Percentiles rank a stretch among this genome's conserved stretches.
Conservation (phyloP, 2,797 vertebrate genomes). For the Apogon talboti region DNA sequence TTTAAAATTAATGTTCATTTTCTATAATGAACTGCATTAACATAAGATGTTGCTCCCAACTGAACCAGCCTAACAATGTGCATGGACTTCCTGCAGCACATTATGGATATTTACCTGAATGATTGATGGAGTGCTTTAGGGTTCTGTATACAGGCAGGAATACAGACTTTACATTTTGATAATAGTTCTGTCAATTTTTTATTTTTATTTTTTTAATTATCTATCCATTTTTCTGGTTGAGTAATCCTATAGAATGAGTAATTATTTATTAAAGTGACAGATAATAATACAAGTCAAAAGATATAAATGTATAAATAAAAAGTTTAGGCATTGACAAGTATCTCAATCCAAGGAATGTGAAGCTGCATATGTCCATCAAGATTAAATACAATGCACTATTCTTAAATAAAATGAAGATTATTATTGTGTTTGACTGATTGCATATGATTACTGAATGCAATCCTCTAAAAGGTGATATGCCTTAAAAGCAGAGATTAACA, state of each 20-base stretch:
- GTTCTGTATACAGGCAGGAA: slow-evolving; percentile 20
- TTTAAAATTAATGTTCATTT: slow-evolving; percentile 19
- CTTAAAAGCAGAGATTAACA: slow-evolving; percentile 49
- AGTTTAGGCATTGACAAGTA: background rate
- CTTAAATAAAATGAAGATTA: background rate
- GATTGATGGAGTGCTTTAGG: slow-evolving; percentile 32
- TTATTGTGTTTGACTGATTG: background rate
- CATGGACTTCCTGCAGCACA: slow-evolving; percentile 19
- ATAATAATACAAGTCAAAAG: too few species aligned
- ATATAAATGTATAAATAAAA: background rate
- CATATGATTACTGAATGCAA: slow-evolving; percentile 3
- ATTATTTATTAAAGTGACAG: background rate
- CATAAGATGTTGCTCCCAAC: slow-evolving; percentile 4
- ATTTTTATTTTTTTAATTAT: slow-evolving; percentile 21
- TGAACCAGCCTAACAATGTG: slow-evolving; percentile 39
- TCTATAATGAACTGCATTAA: slow-evolving; percentile 28
- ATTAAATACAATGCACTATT: background rate
- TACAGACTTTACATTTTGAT: slow-evolving; percentile 29
- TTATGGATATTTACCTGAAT: slow-evolving; percentile 33
- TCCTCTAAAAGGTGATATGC: slow-evolving; percentile 29
- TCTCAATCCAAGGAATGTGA: background rate
- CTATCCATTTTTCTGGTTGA: slow-evolving; percentile 14
- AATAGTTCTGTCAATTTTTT: background rate
- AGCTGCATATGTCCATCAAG: background rate
- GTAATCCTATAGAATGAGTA: background rate